These are phyloP conservation scores for Macquaria ambigua DNA, from an alignment of 2,113 vertebrate species.

Conservation along the genomic window DNA sequence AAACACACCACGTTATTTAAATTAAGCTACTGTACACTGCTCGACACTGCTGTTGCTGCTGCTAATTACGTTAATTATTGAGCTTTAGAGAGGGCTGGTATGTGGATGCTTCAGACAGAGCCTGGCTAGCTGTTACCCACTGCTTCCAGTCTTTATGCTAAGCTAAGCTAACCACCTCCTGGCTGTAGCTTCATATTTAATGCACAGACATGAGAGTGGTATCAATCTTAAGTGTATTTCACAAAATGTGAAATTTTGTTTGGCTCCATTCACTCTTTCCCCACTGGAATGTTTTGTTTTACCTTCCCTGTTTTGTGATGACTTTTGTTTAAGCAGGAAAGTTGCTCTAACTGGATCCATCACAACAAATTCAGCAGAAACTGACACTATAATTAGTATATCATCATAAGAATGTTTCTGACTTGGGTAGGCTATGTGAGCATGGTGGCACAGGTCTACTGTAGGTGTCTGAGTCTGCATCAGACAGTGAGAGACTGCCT, in stretches of 20 bases:
- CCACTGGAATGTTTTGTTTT: background rate
- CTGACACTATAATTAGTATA: background rate
- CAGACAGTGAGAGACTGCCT: background rate
- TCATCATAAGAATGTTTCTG: background rate
- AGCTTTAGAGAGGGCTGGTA: background rate
- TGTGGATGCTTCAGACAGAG: background rate
- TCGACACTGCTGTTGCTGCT: background rate
- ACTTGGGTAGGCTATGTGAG: background rate
- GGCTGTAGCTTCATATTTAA: background rate
- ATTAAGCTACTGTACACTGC: background rate
- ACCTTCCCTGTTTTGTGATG: background rate
- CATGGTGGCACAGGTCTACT: background rate
- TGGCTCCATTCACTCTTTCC: background rate
- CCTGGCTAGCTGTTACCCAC: background rate
- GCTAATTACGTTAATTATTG: background rate
- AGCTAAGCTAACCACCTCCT: background rate
- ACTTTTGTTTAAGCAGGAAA: background rate
- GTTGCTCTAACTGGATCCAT: background rate
- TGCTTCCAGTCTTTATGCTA: background rate
- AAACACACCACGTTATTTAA: background rate
- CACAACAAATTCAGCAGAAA: background rate
- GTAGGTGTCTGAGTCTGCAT: conserved; percentile 8
- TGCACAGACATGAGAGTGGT: background rate
- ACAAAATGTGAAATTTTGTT: background rate
- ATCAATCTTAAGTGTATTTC: background rate